Percentiles rank a stretch among this genome's conserved stretches.
Evolutionary conservation across 2,888 invertebrate genomes (phyloP).

Genomic region (Asteroscopus sphinx): DNA sequence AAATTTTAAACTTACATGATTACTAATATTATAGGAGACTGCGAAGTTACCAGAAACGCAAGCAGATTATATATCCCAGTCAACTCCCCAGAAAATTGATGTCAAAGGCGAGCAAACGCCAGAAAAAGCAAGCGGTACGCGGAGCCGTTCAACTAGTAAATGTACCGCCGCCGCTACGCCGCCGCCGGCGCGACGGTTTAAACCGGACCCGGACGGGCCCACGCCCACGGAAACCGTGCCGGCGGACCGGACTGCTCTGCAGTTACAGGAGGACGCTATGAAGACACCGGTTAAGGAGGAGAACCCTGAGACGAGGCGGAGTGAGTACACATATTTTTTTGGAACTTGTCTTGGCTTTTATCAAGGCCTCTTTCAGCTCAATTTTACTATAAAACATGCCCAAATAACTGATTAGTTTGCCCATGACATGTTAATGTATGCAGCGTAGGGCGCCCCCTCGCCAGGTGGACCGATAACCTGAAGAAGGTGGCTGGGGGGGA

Average conservation of each 20-base stretch:
- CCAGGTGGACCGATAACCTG: too few relatives aligned
- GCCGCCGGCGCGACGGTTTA: constrained; percentile 78
- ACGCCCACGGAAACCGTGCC: constrained; percentile 47
- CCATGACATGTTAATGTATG: too few relatives aligned
- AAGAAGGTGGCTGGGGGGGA: too few relatives aligned
- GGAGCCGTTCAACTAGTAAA: constrained; percentile 77
- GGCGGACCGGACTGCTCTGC: constrained; percentile 6
- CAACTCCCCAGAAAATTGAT: constrained; percentile 82
- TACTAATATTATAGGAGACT: too few relatives aligned
- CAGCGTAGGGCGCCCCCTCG: too few relatives aligned
- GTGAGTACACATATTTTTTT: constrained; percentile 67
- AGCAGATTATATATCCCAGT: background rate
- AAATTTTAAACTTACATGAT: too few relatives aligned
- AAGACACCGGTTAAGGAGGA: constrained; percentile 75
- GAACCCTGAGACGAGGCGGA: constrained; percentile 77
- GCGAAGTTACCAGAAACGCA: too few relatives aligned
- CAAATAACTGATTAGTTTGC: too few relatives aligned
- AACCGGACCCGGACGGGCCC: constrained; percentile 76
- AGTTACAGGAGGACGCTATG: constrained; percentile 54
- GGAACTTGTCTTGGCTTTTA: too few relatives aligned
- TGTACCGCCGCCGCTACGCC: constrained; percentile 74
- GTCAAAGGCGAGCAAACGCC: constrained; percentile 83
- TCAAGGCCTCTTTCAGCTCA: too few relatives aligned
- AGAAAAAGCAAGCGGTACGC: constrained; percentile 74
- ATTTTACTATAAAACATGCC: too few relatives aligned